These are phyloP conservation scores for Ormyrus rosae DNA, from an alignment of 2,888 invertebrate genomes.

Conservation along the genomic window DNA sequence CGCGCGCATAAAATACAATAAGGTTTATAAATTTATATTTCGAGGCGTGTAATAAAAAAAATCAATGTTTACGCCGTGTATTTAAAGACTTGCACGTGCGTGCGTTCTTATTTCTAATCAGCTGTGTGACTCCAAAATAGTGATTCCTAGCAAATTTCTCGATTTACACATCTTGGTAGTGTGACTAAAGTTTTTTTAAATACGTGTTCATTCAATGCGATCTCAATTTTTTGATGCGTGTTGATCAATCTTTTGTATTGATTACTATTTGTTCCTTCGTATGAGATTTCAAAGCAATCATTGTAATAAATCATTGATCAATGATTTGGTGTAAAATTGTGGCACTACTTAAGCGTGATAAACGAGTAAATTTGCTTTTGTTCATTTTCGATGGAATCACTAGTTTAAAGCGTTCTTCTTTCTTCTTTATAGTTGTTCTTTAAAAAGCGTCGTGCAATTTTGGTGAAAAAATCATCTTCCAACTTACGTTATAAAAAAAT, in stretches of 20 bases:
- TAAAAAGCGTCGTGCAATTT: constrained; percentile 52
- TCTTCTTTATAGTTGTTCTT: constrained; percentile 39
- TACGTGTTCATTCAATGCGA: neutral
- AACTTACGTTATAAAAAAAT: constrained; percentile 30
- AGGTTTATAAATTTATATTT: constrained; percentile 40
- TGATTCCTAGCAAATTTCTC: constrained; percentile 42
- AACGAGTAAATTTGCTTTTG: constrained; percentile 35
- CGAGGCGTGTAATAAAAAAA: constrained; percentile 28
- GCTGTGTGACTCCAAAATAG: constrained; percentile 26
- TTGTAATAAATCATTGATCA: constrained; percentile 30
- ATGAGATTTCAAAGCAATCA: constrained; percentile 18
- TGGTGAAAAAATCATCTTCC: constrained; percentile 50
- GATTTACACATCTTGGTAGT: constrained; percentile 19
- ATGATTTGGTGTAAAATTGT: neutral
- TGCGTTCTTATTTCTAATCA: constrained; percentile 38
- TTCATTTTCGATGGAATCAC: constrained; percentile 25
- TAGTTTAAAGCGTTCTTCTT: constrained; percentile 27
- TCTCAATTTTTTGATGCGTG: constrained; percentile 21
- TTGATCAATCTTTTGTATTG: constrained; percentile 42
- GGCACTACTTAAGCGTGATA: constrained; percentile 23
- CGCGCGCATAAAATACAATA: constrained; percentile 25
- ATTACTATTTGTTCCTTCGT: constrained; percentile 10
- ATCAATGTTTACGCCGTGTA: constrained; percentile 22
- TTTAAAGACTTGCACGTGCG: constrained; percentile 22
- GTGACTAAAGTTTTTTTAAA: constrained; percentile 27